phyloP scores from a whole-genome alignment of 1,140 invertebrate species.

The Asobara japonica region DNA sequence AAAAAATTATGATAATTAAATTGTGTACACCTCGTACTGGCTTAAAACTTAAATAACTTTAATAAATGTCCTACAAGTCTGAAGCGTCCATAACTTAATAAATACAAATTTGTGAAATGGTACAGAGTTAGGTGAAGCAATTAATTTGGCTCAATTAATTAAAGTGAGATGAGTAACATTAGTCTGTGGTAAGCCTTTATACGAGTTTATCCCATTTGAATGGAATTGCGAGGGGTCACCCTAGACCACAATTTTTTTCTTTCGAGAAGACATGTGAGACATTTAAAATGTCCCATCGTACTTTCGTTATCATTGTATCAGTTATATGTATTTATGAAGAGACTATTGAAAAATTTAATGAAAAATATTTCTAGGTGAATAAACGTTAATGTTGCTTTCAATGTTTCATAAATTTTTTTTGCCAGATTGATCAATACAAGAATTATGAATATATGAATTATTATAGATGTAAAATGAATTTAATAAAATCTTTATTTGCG shows the following conservation, averaged over 20 bases:
- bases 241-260: neutral
- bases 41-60: neutral
- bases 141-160: conserved; percentile 21
- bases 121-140: neutral
- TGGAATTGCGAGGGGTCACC: neutral
- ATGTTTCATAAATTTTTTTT: conserved; percentile 2
- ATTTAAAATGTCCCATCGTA: neutral
- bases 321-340: neutral
- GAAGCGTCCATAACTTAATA: conserved; percentile 8
- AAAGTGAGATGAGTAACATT: conserved; percentile 13
- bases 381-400: conserved; percentile 8
- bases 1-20: neutral
- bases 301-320: neutral
- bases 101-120: neutral
- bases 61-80: conserved; percentile 4
- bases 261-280: neutral
- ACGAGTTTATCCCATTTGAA: conserved; percentile 6
- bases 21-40: neutral
- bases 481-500: neutral
- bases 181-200: conserved; percentile 11
- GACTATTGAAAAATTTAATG: neutral
- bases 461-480: neutral
- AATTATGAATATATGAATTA: neutral
- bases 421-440: neutral
- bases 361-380: neutral